A percentile compares a stretch with the other conserved stretches of the same genome.
These are phyloP conservation scores for Argya squamiceps DNA, from an alignment of 2,797 vertebrate species.

Conservation along the genomic window DNA sequence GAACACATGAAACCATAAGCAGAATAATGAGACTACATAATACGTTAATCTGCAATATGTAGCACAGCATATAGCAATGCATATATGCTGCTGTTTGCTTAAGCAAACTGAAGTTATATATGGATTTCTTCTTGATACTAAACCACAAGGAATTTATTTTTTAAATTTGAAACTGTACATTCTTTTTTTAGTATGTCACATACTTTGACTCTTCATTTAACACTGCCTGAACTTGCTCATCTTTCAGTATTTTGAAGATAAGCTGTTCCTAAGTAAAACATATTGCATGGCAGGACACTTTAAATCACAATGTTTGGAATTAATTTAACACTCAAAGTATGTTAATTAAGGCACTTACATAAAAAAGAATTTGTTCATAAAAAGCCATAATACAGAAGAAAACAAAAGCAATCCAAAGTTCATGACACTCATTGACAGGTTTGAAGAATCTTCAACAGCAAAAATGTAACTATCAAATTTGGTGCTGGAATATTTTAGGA, in stretches of 20 bases:
- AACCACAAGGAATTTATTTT: not conserved
- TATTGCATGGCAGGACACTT: not conserved
- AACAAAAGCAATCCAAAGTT: not conserved
- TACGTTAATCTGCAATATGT: not conserved
- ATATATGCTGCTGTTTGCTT: not conserved
- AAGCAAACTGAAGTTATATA: not conserved
- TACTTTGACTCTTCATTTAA: not conserved
- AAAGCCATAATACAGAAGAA: not conserved
- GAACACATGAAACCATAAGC: not conserved
- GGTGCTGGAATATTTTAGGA: not conserved
- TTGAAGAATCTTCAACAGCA: not conserved
- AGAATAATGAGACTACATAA: not conserved
- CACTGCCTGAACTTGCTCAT: not conserved
- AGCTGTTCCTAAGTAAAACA: not conserved
- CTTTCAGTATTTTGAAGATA: not conserved
- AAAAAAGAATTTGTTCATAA: not conserved
- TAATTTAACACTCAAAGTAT: not conserved
- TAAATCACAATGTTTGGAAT: not conserved
- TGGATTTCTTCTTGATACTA: not conserved
- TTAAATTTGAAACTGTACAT: not conserved
- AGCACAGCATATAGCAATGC: not conserved
- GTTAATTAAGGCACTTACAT: not conserved
- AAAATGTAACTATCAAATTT: not conserved
- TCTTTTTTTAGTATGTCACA: not conserved
- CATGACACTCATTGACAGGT: not conserved